Conservation (phyloP, 1,140 invertebrate species). For the Leptinotarsa defecta region DNA sequence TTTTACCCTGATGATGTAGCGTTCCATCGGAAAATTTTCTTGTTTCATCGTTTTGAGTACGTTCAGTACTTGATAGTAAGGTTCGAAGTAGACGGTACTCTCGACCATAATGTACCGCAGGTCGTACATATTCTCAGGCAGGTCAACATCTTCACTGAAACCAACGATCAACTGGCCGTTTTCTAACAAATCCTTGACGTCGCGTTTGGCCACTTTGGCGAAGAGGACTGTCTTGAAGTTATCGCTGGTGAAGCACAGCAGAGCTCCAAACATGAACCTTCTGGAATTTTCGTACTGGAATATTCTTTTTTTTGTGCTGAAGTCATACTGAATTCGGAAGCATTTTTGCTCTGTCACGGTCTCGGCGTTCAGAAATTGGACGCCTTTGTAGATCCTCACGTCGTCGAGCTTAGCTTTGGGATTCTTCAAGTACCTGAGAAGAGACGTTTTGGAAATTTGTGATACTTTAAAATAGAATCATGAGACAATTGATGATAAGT, state of each 20-base stretch:
- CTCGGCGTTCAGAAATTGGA: constrained; percentile 38
- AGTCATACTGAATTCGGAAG: constrained; percentile 39
- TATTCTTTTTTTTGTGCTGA: constrained; percentile 38
- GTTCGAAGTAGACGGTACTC: constrained; percentile 70
- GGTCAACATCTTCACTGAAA: constrained; percentile 52
- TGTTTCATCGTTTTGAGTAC: constrained; percentile 63
- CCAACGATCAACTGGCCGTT: constrained; percentile 61
- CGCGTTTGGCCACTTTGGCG: constrained; percentile 67
- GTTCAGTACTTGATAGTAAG: constrained; percentile 64
- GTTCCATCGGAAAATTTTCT: constrained; percentile 65
- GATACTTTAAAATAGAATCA: too few relatives aligned
- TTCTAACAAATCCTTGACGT: constrained; percentile 55
- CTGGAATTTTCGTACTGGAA: constrained; percentile 54
- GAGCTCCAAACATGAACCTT: constrained; percentile 71
- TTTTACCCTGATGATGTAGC: constrained; percentile 60
- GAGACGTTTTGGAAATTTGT: constrained; percentile 48
- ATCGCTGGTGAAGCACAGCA: constrained; percentile 72
- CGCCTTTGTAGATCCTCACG: constrained; percentile 45
- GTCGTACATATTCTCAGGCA: constrained; percentile 30
- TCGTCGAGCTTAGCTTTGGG: constrained; percentile 37
- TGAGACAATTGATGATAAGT: too few relatives aligned
- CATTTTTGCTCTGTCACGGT: constrained; percentile 40
- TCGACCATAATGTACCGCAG: constrained; percentile 65
- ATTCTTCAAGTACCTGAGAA: constrained; percentile 56
- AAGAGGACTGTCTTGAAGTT: constrained; percentile 70